Conservation (phyloP, 2,888 invertebrate genomes). For the Deilephila elpenor region DNA sequence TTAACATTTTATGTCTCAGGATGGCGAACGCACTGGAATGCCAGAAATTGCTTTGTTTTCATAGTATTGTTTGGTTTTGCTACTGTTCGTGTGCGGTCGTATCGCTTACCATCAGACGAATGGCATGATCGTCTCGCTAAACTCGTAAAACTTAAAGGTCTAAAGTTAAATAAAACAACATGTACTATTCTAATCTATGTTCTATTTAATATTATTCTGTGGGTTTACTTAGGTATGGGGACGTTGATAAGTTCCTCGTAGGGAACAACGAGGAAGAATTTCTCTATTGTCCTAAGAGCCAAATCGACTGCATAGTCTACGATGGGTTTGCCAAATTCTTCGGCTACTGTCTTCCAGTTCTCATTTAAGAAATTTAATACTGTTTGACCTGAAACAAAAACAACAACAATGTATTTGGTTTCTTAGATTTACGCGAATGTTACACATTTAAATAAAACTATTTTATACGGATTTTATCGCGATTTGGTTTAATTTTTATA, state of each 20-base stretch:
- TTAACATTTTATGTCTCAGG: no score
- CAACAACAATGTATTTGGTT: not conserved
- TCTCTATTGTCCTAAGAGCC: slow-evolving; percentile 68
- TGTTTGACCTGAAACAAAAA: slow-evolving; percentile 63
- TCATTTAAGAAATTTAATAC: slow-evolving; percentile 72
- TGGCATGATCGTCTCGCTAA: no score
- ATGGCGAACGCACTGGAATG: no score
- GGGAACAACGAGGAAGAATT: slow-evolving; percentile 72
- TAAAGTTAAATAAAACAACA: slow-evolving; percentile 16
- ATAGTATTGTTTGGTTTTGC: no score
- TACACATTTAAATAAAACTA: no score
- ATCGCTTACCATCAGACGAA: no score
- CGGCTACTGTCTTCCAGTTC: slow-evolving; percentile 72
- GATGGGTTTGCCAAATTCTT: slow-evolving; percentile 78
- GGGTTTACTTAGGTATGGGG: slow-evolving; percentile 57
- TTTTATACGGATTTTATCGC: no score
- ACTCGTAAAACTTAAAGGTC: no score
- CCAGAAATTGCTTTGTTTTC: no score
- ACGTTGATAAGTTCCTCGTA: slow-evolving; percentile 71
- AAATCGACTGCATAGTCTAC: slow-evolving; percentile 76
- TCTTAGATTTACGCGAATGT: no score
- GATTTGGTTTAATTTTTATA: no score
- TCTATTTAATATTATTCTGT: not conserved
- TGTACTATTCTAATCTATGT: not conserved
- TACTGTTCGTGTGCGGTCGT: no score